A percentile compares a stretch with the other conserved stretches of the same genome.
Conservation (phyloP, 2,797 vertebrate genomes). For the Rhabdomys pumilio region DNA sequence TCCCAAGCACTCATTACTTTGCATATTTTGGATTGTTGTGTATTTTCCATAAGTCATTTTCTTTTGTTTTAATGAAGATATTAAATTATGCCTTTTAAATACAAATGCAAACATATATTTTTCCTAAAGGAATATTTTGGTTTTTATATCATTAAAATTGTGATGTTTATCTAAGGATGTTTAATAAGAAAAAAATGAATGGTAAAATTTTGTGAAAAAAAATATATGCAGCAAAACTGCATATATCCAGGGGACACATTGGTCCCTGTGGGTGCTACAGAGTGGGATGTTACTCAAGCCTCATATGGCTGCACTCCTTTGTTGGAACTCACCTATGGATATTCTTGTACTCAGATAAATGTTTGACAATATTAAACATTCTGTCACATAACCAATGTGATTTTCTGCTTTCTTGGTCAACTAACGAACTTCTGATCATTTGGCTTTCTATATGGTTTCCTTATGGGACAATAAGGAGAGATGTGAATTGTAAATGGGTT, state of each 20-base stretch:
- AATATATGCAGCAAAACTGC: not conserved
- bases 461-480: not conserved
- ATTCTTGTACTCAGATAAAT: not conserved
- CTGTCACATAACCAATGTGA: not conserved
- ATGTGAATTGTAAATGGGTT: not conserved
- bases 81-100: not conserved
- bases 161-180: conserved; percentile 11
- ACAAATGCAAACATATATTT: conserved; percentile 4
- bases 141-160: conserved; percentile 4
- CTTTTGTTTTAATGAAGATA: not conserved
- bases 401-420: conserved; percentile 19
- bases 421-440: conserved; percentile 22
- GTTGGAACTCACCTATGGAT: not conserved
- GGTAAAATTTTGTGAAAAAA: not conserved
- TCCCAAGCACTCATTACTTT: not conserved
- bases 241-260: not conserved
- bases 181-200: not conserved
- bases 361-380: conserved; percentile 23
- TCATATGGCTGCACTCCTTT: not conserved
- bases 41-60: not conserved
- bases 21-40: not conserved
- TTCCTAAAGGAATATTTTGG: not conserved
- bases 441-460: not conserved
- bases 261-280: not conserved
- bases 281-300: too few species aligned